phyloP scores from a whole-genome alignment of 2,113 vertebrate species.

The Tychaedon coryphoeus region DNA sequence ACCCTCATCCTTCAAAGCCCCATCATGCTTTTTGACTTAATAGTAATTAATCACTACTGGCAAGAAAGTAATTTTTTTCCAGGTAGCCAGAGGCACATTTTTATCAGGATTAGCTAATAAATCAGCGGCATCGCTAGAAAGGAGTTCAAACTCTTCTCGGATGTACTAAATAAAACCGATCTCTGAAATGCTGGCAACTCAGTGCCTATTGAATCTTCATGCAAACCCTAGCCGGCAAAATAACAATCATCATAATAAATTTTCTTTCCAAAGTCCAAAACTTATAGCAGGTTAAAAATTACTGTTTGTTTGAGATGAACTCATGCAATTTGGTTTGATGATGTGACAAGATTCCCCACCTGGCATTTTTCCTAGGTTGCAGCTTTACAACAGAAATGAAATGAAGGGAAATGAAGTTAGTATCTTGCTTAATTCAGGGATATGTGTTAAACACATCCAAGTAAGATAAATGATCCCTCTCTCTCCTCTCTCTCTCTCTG shows the following conservation, averaged over 20 bases:
- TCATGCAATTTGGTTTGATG: slow-evolving; percentile 16
- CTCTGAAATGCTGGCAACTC: neutral
- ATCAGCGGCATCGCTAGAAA: slow-evolving; percentile 69
- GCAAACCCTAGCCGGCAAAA: neutral
- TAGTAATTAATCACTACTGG: slow-evolving; percentile 77
- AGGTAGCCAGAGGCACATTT: slow-evolving; percentile 76
- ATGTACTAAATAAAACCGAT: slow-evolving; percentile 65
- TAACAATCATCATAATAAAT: neutral
- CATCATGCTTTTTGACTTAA: slow-evolving; percentile 71
- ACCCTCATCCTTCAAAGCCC: slow-evolving; percentile 63
- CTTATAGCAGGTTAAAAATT: slow-evolving; percentile 19
- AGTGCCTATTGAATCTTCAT: neutral
- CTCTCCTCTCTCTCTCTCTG: neutral
- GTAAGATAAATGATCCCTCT: slow-evolving; percentile 39
- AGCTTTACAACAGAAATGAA: slow-evolving; percentile 29
- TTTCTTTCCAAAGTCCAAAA: slow-evolving; percentile 44
- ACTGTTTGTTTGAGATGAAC: slow-evolving; percentile 12
- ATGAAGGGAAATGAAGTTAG: slow-evolving; percentile 43
- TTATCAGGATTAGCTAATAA: slow-evolving; percentile 79
- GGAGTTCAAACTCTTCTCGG: slow-evolving; percentile 73
- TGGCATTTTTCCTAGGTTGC: neutral
- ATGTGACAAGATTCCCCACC: neutral
- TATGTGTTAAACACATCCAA: slow-evolving; percentile 49
- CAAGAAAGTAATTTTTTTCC: slow-evolving; percentile 71
- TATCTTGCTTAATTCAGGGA: slow-evolving; percentile 54